Percentiles rank a stretch among this genome's conserved stretches.
These are phyloP conservation scores for Autographa gamma DNA, from an alignment of 2,888 invertebrate species.

Conservation along the genomic window DNA sequence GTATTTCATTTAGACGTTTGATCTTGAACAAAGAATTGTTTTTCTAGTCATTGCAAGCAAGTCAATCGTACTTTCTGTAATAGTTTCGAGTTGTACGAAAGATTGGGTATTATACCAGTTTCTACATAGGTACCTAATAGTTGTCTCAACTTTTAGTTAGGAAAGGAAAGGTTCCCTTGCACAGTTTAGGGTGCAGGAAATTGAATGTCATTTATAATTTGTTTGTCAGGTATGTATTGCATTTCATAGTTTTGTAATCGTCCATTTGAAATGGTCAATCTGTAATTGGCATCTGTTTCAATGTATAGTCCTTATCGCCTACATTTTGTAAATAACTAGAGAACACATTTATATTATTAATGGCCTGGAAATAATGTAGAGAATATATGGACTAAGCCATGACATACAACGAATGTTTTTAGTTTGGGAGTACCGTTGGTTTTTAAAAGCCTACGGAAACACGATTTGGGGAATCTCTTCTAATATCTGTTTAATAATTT, in stretches of 20 bases:
- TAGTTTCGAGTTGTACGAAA: neutral
- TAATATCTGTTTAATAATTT: no score
- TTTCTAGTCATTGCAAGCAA: constrained; percentile 5
- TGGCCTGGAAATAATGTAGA: neutral
- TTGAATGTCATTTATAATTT: neutral
- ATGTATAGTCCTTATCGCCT: neutral
- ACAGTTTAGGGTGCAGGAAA: neutral
- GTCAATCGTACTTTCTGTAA: constrained; percentile 1
- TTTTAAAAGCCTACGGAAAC: no score
- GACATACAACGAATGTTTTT: no score
- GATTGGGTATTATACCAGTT: neutral
- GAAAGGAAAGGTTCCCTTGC: no score
- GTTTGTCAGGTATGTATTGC: neutral
- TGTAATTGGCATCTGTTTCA: constrained; percentile 1
- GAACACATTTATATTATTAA: neutral
- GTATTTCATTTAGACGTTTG: neutral
- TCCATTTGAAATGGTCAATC: neutral
- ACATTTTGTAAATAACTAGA: no score
- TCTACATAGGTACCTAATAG: neutral
- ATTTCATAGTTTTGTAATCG: neutral
- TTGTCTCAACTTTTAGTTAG: neutral
- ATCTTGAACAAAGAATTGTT: constrained; percentile 7
- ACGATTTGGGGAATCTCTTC: no score
- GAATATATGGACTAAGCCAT: neutral
- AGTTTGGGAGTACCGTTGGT: no score